Conservation (phyloP, 2,113 vertebrate genomes). For the Ptilonorhynchus violaceus region DNA sequence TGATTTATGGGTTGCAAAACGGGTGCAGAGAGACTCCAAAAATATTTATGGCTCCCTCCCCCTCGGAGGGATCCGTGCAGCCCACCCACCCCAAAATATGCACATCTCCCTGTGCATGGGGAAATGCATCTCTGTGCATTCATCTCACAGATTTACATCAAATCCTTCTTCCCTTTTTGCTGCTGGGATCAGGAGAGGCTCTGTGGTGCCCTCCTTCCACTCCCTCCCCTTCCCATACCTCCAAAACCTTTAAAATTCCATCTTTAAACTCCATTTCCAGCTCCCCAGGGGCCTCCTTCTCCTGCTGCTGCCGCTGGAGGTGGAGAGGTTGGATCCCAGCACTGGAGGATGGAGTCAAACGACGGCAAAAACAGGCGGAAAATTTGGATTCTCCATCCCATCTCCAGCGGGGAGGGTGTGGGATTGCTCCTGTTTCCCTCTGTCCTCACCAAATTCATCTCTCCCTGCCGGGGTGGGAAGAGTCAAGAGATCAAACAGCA, state of each 20-base stretch:
- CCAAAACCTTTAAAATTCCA: not conserved
- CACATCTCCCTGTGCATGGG: not conserved
- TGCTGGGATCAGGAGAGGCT: not conserved
- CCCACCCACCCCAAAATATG: not conserved
- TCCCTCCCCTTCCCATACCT: not conserved
- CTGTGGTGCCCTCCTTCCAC: not conserved
- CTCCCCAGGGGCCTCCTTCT: not conserved
- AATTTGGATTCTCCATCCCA: not conserved
- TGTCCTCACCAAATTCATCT: not conserved
- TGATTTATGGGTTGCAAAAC: constrained; percentile 39
- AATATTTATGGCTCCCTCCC: not conserved
- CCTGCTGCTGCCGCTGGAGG: not conserved
- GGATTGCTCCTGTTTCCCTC: not conserved
- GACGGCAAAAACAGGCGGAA: not conserved
- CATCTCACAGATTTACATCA: not conserved
- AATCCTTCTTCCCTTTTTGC: not conserved
- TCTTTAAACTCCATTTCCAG: not conserved
- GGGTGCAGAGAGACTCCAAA: not conserved
- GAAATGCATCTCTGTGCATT: not conserved
- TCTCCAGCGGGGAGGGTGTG: not conserved
- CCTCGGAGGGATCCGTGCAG: not conserved
- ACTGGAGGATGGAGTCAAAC: not conserved
- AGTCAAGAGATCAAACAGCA: not conserved
- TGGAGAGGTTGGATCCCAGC: not conserved
- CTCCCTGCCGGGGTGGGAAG: not conserved